Evolutionary conservation across 1,140 invertebrate species (phyloP).

Genomic region (Medauroidea extradentata): DNA sequence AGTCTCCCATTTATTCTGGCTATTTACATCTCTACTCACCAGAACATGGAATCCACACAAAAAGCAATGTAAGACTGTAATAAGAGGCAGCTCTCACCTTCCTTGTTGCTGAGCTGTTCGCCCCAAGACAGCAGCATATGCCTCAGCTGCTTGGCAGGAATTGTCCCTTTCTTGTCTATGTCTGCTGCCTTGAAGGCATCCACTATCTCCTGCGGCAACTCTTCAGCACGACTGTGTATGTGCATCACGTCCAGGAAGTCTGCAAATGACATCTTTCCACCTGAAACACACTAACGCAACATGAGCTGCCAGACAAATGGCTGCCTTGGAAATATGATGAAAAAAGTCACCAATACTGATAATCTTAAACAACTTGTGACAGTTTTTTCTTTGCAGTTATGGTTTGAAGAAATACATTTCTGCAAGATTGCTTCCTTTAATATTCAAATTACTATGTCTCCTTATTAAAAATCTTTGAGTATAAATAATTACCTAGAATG

Average conservation of each 20-base stretch:
- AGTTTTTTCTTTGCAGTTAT: no score
- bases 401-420: no score
- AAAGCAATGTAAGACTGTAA: not conserved
- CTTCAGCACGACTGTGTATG: constrained; percentile 78
- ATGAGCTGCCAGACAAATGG: not conserved
- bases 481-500: no score
- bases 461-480: no score
- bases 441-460: no score
- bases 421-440: no score
- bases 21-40: constrained; percentile 5
- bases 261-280: constrained; percentile 90
- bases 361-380: no score
- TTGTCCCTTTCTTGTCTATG: constrained; percentile 63
- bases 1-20: constrained; percentile 8
- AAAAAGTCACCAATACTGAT: constrained; percentile 17
- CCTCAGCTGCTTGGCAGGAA: constrained; percentile 78
- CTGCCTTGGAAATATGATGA: not conserved
- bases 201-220: constrained; percentile 83
- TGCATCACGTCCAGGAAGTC: constrained; percentile 96
- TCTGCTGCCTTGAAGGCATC: constrained; percentile 87
- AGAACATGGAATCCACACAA: constrained; percentile 3
- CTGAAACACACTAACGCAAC: constrained; percentile 42
- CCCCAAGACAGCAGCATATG: constrained; percentile 88
- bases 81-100: constrained; percentile 62
- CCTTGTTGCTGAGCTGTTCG: constrained; percentile 81